These are phyloP conservation scores for Liparis tanakae DNA, from an alignment of 2,797 vertebrate species.

Conservation along the genomic window DNA sequence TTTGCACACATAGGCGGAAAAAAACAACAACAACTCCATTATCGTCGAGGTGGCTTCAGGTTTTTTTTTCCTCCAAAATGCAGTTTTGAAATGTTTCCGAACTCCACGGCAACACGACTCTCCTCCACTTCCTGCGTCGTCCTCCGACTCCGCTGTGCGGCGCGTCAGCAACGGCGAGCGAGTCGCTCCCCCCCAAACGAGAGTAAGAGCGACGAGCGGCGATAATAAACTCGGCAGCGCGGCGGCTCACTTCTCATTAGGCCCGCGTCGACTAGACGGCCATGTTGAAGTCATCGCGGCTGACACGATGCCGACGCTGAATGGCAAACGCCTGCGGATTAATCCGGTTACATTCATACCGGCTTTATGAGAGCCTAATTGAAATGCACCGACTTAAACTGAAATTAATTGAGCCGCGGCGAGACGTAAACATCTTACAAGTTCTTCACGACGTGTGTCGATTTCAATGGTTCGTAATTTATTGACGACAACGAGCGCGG, in stretches of 20 bases:
- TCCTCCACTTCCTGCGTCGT: neutral
- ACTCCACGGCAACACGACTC: neutral
- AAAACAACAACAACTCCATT: conserved; percentile 40
- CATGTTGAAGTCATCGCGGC: conserved; percentile 26
- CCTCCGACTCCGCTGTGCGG: too few relatives aligned
- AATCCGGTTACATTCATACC: conserved; percentile 33
- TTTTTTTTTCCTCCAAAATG: conserved; percentile 8
- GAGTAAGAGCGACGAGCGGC: conserved; percentile 12
- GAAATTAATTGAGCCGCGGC: conserved; percentile 39
- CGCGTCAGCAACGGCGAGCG: conserved; percentile 9
- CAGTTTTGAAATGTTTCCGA: neutral
- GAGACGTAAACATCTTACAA: conserved; percentile 30
- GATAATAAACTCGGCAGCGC: conserved; percentile 24
- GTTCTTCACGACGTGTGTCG: conserved; percentile 12
- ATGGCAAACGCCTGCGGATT: conserved; percentile 29
- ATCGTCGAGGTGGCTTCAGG: conserved; percentile 39
- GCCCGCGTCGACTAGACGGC: conserved; percentile 10
- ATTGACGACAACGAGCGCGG: conserved; percentile 9
- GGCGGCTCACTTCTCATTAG: conserved; percentile 23
- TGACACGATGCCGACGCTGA: conserved; percentile 18
- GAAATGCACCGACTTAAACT: conserved; percentile 46
- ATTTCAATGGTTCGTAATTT: neutral
- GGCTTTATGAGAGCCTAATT: conserved; percentile 33
- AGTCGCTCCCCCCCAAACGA: conserved; percentile 25
- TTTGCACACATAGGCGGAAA: conserved; percentile 49